Evolutionary conservation across 1,140 invertebrate genomes (phyloP).

Genomic region (Anastrepha ludens): DNA sequence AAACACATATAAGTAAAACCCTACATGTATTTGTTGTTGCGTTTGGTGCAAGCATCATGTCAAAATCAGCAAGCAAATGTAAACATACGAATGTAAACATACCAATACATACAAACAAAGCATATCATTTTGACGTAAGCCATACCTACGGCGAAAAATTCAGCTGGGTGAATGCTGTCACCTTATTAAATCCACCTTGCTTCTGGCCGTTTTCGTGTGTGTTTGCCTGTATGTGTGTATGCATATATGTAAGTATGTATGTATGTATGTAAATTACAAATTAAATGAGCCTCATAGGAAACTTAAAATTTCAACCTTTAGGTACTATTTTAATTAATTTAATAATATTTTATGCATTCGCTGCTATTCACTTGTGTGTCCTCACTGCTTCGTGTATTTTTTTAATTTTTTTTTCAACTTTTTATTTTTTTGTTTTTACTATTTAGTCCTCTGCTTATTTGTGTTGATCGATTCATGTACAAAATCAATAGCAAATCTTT

Average conservation of each 20-base stretch:
- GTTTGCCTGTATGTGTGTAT: slow-evolving; percentile 24
- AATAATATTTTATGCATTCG: not conserved
- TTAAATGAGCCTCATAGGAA: slow-evolving; percentile 74
- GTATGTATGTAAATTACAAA: slow-evolving; percentile 53
- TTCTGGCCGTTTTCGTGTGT: not conserved
- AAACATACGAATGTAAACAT: too few species aligned
- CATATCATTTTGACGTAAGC: too few species aligned
- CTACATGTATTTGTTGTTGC: too few species aligned
- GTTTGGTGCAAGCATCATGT: too few species aligned
- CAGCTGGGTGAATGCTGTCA: too few species aligned
- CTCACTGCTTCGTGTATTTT: slow-evolving; percentile 16
- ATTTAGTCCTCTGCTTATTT: not conserved
- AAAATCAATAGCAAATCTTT: too few species aligned
- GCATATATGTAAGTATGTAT: slow-evolving; percentile 10
- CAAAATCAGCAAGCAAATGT: too few species aligned
- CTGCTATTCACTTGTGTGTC: slow-evolving; percentile 43
- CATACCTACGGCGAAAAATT: too few species aligned
- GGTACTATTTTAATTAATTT: slow-evolving; percentile 57
- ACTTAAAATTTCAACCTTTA: slow-evolving; percentile 72
- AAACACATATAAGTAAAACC: too few species aligned
- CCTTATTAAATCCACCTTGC: too few species aligned
- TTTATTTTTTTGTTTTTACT: not conserved
- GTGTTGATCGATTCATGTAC: too few species aligned
- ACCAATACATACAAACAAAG: too few species aligned
- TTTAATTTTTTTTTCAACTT: not conserved